These are phyloP conservation scores for Ardeotis arabs DNA, from an alignment of 2,113 vertebrate genomes.

Conservation along the genomic window DNA sequence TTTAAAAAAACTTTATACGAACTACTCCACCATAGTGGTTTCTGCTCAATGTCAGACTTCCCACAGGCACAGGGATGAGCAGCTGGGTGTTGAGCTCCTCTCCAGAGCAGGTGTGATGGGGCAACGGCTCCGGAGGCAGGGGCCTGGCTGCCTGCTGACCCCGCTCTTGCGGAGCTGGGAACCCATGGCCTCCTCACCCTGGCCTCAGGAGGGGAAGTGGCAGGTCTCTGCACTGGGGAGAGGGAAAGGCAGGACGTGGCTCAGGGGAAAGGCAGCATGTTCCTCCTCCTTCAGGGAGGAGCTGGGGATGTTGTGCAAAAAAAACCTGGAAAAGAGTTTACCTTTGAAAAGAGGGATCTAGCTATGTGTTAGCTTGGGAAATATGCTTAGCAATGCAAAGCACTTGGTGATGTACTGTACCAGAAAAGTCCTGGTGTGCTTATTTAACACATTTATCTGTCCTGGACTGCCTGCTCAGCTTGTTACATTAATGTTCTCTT, in stretches of 20 bases:
- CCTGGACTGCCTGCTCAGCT: background rate
- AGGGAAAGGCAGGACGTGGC: background rate
- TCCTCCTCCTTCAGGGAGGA: background rate
- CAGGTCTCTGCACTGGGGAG: fast-evolving
- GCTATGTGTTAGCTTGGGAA: background rate
- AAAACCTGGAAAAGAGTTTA: background rate
- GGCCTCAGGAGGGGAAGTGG: background rate
- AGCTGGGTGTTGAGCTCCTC: fast-evolving
- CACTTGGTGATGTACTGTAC: background rate
- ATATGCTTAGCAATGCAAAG: background rate
- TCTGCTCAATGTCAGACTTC: background rate
- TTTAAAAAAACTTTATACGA: background rate
- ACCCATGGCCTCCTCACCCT: background rate
- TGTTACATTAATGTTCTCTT: background rate
- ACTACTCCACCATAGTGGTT: background rate
- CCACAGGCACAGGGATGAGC: background rate
- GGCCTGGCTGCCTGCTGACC: background rate
- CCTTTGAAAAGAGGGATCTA: background rate
- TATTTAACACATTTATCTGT: background rate
- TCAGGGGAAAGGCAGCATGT: background rate
- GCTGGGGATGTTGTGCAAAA: fast-evolving
- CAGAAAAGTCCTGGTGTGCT: background rate
- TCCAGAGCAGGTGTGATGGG: background rate
- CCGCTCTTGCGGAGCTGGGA: fast-evolving
- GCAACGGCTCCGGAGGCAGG: fast-evolving